Conservation (phyloP, 2,113 vertebrate genomes). For the Entomyzon cyanotis region DNA sequence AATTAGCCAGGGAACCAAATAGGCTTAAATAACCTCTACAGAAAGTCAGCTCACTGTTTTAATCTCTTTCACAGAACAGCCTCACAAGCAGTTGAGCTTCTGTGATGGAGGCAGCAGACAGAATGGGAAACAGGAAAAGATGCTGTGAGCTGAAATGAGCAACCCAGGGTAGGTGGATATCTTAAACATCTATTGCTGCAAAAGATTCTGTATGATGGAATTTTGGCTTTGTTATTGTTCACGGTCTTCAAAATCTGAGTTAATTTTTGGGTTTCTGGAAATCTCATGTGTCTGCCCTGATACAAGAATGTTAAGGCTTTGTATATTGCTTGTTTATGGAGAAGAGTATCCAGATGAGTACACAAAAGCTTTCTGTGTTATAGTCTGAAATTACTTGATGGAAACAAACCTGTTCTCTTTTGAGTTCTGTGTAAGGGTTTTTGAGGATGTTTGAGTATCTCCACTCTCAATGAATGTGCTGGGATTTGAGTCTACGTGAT, state of each 20-base stretch:
- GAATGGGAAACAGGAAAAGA: background rate
- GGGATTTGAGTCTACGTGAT: background rate
- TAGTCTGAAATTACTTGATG: background rate
- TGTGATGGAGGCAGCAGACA: slow-evolving; percentile 1
- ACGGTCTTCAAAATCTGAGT: background rate
- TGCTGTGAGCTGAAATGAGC: background rate
- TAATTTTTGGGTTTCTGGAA: background rate
- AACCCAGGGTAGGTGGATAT: background rate
- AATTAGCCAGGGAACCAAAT: background rate
- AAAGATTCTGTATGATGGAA: background rate
- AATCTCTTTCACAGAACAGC: background rate
- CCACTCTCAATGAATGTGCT: background rate
- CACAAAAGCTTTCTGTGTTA: background rate
- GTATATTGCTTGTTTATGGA: background rate
- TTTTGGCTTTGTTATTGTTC: background rate
- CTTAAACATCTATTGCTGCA: background rate
- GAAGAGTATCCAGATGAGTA: background rate
- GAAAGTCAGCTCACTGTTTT: background rate
- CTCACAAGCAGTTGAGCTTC: background rate
- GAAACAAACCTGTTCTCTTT: background rate
- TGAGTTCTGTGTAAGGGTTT: background rate
- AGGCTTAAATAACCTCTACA: background rate
- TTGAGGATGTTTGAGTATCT: background rate
- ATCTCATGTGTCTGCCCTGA: background rate
- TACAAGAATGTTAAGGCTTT: background rate